Evolutionary conservation across 2,888 invertebrate genomes (phyloP).

Genomic region (Apocheima hispidaria): DNA sequence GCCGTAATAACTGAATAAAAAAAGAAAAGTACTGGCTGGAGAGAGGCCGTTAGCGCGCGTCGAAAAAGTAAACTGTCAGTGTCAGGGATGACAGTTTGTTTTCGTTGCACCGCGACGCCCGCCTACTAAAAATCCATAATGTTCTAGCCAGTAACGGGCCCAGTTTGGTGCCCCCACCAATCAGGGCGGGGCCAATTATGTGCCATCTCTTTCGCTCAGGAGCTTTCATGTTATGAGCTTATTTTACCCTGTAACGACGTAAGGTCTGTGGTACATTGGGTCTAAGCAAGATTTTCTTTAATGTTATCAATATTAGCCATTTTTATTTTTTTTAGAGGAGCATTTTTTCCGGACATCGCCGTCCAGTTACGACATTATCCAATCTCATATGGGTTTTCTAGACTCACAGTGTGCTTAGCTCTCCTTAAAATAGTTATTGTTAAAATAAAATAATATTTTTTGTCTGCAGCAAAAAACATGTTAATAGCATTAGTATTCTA

Average conservation of each 20-base stretch:
- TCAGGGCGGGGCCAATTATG: conserved; percentile 73
- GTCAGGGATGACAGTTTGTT: conserved; percentile 61
- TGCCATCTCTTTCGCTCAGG: conserved; percentile 74
- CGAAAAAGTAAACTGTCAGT: conserved; percentile 71
- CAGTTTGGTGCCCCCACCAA: conserved; percentile 71
- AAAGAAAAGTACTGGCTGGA: conserved; percentile 26
- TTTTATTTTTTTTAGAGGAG: too few species aligned
- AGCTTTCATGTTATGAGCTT: conserved; percentile 65
- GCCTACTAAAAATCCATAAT: conserved; percentile 81
- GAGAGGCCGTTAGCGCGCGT: conserved; percentile 49
- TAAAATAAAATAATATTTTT: too few species aligned
- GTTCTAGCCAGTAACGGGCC: conserved; percentile 74
- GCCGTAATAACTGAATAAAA: conserved; percentile 4
- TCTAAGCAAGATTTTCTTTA: conserved; percentile 24
- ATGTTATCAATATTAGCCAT: too few species aligned
- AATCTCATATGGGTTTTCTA: too few species aligned
- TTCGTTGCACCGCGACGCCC: conserved; percentile 61
- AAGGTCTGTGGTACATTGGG: conserved; percentile 58
- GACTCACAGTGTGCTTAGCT: too few species aligned
- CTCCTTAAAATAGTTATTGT: too few species aligned
- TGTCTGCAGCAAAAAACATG: too few species aligned
- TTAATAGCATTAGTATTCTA: too few species aligned
- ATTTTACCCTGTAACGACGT: conserved; percentile 56
- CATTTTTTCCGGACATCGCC: too few species aligned
- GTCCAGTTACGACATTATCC: too few species aligned